phyloP scores from a whole-genome alignment of 2,113 vertebrate genomes.

The Vulpes lagopus region DNA sequence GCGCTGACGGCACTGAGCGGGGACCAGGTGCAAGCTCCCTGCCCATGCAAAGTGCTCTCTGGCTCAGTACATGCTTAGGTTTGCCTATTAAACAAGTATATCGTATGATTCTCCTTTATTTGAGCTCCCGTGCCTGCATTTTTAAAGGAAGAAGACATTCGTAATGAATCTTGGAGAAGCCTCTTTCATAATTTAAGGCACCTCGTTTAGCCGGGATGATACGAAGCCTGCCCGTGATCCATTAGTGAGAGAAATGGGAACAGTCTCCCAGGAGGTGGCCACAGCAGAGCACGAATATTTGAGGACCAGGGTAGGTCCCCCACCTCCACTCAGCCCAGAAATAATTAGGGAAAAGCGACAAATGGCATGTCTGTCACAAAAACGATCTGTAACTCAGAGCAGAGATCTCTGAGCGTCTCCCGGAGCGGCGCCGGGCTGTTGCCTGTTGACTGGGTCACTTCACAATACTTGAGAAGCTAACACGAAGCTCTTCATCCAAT shows the following conservation, averaged over 20 bases:
- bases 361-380: background rate
- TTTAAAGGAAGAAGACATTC: constrained; percentile 58
- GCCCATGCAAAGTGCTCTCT: background rate
- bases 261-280: background rate
- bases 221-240: background rate
- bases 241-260: background rate
- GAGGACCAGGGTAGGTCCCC: background rate
- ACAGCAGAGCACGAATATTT: background rate
- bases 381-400: background rate
- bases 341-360: background rate
- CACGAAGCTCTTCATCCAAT: background rate
- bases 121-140: constrained; percentile 13
- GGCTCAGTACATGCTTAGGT: background rate
- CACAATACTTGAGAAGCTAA: background rate
- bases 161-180: constrained; percentile 29
- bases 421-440: background rate
- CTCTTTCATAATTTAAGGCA: constrained; percentile 20
- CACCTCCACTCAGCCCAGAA: background rate
- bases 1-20: background rate
- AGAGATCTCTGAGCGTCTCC: background rate
- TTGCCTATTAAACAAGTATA: background rate
- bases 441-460: background rate
- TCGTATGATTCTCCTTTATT: background rate
- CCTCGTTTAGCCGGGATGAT: background rate
- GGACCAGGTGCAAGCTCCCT: background rate